Evolutionary conservation across 1,140 invertebrate genomes (phyloP).

Genomic region (Manduca sexta): DNA sequence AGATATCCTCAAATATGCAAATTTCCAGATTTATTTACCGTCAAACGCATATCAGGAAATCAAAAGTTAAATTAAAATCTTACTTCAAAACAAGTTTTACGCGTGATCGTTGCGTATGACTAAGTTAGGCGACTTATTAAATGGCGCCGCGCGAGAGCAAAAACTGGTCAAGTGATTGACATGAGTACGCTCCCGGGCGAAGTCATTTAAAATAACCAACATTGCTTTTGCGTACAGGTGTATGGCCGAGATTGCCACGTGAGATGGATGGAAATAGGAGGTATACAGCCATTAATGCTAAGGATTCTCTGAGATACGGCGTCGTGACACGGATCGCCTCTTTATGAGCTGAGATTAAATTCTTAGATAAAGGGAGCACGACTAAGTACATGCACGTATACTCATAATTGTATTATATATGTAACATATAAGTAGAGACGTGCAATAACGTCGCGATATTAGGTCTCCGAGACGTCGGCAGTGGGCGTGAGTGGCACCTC

Average conservation of each 20-base stretch:
- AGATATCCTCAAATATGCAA: neutral
- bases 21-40: neutral
- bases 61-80: neutral
- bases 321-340: too few species aligned
- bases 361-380: too few species aligned
- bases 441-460: conserved; percentile 1
- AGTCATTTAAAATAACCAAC: neutral
- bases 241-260: neutral
- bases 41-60: neutral
- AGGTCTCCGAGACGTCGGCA: conserved; percentile 7
- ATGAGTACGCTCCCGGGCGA: neutral
- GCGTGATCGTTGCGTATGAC: neutral
- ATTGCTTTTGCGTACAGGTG: neutral
- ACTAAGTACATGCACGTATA: neutral
- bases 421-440: neutral
- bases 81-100: neutral
- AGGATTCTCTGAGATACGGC: too few species aligned
- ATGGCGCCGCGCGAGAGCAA: conserved; percentile 15
- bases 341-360: too few species aligned
- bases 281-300: too few species aligned
- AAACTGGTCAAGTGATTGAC: conserved; percentile 20
- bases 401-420: neutral
- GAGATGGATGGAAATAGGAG: neutral
- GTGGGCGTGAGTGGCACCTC: conserved; percentile 16
- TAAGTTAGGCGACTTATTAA: conserved; percentile 8